Conservation (phyloP, 2,888 invertebrate genomes). For the Pachliopta kotzebuea region DNA sequence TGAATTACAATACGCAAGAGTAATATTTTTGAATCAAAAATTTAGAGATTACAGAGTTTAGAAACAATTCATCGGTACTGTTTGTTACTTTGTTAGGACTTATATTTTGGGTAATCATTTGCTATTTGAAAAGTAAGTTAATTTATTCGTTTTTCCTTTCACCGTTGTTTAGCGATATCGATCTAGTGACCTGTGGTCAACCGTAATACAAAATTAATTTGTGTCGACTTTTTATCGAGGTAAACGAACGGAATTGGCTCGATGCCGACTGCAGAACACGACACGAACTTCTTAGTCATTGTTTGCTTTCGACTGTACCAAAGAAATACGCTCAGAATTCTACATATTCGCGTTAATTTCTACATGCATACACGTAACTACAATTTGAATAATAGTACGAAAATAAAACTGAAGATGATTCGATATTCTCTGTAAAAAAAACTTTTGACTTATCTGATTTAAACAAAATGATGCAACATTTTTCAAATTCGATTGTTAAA, state of each 20-base stretch:
- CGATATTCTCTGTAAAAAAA: background rate
- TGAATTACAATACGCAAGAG: background rate
- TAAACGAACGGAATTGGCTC: constrained; percentile 39
- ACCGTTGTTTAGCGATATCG: constrained; percentile 15
- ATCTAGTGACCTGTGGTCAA: constrained; percentile 23
- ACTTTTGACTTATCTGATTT: too few relatives aligned
- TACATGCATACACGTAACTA: background rate
- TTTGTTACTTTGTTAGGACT: background rate
- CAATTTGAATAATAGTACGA: background rate
- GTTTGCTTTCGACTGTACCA: constrained; percentile 28
- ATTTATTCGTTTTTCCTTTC: background rate
- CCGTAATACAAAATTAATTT: constrained; percentile 27
- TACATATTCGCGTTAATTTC: background rate
- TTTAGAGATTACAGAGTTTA: background rate
- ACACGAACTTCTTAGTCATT: constrained; percentile 47
- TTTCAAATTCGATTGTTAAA: too few relatives aligned
- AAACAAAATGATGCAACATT: too few relatives aligned
- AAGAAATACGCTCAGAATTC: background rate
- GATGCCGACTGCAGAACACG: constrained; percentile 41
- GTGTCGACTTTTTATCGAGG: constrained; percentile 34
- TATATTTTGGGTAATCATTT: background rate
- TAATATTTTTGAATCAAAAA: background rate
- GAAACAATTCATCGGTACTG: background rate
- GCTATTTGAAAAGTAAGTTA: background rate
- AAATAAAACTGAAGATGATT: background rate